phyloP scores from a whole-genome alignment of 2,888 invertebrate genomes.

The Odontomyia ornata region DNA sequence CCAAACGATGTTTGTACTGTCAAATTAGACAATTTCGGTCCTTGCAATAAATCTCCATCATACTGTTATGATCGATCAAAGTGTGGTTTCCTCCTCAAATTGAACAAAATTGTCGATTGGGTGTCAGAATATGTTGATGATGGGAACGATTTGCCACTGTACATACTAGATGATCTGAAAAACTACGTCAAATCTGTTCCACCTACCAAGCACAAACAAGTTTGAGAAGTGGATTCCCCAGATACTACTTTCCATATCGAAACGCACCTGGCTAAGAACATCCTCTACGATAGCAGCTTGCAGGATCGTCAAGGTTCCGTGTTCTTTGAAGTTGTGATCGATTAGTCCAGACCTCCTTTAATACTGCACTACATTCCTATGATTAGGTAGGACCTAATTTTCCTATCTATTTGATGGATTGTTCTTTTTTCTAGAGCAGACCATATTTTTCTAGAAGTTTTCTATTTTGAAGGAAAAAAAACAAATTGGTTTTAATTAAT shows the following conservation, averaged over 20 bases:
- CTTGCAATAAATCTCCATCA: slow-evolving; percentile 65
- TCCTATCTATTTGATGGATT: too few species aligned
- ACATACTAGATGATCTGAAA: slow-evolving; percentile 70
- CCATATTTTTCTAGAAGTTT: background rate
- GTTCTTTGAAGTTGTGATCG: slow-evolving; percentile 69
- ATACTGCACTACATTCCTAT: slow-evolving; percentile 34
- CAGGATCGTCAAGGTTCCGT: slow-evolving; percentile 74
- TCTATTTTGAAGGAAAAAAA: background rate
- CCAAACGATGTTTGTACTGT: slow-evolving; percentile 68
- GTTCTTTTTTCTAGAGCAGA: slow-evolving; percentile 5
- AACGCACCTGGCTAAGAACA: slow-evolving; percentile 80
- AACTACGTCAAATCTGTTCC: slow-evolving; percentile 63
- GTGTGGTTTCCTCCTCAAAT: slow-evolving; percentile 85
- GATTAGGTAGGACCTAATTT: slow-evolving; percentile 35
- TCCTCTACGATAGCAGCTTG: slow-evolving; percentile 71
- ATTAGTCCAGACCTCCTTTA: slow-evolving; percentile 42
- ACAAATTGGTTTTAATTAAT: background rate
- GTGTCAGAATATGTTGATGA: slow-evolving; percentile 72
- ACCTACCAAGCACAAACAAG: slow-evolving; percentile 66
- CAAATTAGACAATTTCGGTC: slow-evolving; percentile 63
- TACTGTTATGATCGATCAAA: slow-evolving; percentile 78
- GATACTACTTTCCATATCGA: slow-evolving; percentile 71
- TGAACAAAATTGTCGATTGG: slow-evolving; percentile 85
- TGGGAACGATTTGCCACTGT: slow-evolving; percentile 65
- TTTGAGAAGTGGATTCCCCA: slow-evolving; percentile 81